Conservation (phyloP, 2,113 vertebrate genomes). For the Riparia riparia region DNA sequence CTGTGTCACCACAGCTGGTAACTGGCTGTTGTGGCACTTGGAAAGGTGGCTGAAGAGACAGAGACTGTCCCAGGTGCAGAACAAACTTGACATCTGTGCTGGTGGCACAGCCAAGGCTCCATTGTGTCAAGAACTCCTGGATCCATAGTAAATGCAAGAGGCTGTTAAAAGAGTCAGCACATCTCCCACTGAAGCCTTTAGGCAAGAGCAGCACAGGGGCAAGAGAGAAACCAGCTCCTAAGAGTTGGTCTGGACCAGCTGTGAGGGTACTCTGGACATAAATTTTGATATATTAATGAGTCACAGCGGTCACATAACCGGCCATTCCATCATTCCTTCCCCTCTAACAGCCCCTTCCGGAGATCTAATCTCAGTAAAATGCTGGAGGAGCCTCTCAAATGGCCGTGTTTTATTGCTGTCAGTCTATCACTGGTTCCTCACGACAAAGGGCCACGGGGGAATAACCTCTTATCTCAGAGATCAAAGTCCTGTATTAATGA, state of each 20-base stretch:
- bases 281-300: conserved; percentile 69
- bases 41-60: neutral
- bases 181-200: conserved; percentile 19
- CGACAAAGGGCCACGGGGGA: neutral
- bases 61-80: neutral
- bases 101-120: neutral
- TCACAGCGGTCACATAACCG: conserved; percentile 19
- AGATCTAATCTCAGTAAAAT: conserved; percentile 64
- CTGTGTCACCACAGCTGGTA: conserved; percentile 1
- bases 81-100: neutral
- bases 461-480: conserved; percentile 35
- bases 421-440: neutral
- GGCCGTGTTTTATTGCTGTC: conserved; percentile 38
- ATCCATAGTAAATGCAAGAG: neutral
- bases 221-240: conserved; percentile 21
- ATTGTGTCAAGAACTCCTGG: neutral
- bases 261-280: conserved; percentile 17
- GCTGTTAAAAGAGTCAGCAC: neutral
- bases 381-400: conserved; percentile 49
- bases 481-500: conserved; percentile 32
- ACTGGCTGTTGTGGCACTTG: neutral
- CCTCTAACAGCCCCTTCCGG: conserved; percentile 29
- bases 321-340: neutral
- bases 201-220: neutral
- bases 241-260: neutral